Evolutionary conservation across 2,113 vertebrate species (phyloP).

Genomic region (Bothrops jararaca): DNA sequence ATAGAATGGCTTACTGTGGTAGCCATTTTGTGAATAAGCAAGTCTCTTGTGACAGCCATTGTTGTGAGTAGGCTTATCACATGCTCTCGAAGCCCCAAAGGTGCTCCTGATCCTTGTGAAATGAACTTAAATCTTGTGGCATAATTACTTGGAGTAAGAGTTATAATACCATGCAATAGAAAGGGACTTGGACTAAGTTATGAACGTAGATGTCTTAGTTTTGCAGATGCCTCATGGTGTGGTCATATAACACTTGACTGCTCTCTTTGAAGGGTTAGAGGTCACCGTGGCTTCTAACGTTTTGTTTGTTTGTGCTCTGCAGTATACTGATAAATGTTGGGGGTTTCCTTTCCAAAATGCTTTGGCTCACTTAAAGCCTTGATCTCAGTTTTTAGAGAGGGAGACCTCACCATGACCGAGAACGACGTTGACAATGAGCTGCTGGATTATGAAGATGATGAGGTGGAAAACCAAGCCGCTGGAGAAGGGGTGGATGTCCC

Average conservation of each 20-base stretch:
- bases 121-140: background rate
- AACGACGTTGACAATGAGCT: conserved; percentile 84
- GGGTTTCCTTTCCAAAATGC: background rate
- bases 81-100: background rate
- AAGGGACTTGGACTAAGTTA: background rate
- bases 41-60: background rate
- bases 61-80: background rate
- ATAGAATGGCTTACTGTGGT: background rate
- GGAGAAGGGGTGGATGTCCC: conserved; percentile 61
- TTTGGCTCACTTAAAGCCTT: background rate
- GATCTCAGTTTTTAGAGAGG: background rate
- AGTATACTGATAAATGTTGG: too few relatives aligned
- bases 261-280: background rate
- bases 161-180: background rate
- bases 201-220: background rate
- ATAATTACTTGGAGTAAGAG: background rate
- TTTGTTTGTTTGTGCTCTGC: background rate
- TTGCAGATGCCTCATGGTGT: background rate
- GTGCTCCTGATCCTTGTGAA: background rate
- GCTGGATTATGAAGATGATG: conserved; percentile 83
- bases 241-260: background rate
- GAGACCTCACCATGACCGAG: conserved; percentile 70
- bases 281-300: background rate
- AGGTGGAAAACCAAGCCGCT: conserved; percentile 73
- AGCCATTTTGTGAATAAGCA: background rate